Percentiles rank a stretch among this genome's conserved stretches.
These are phyloP conservation scores for Brachylomia viminalis DNA, from an alignment of 2,888 invertebrate genomes.

Conservation along the genomic window DNA sequence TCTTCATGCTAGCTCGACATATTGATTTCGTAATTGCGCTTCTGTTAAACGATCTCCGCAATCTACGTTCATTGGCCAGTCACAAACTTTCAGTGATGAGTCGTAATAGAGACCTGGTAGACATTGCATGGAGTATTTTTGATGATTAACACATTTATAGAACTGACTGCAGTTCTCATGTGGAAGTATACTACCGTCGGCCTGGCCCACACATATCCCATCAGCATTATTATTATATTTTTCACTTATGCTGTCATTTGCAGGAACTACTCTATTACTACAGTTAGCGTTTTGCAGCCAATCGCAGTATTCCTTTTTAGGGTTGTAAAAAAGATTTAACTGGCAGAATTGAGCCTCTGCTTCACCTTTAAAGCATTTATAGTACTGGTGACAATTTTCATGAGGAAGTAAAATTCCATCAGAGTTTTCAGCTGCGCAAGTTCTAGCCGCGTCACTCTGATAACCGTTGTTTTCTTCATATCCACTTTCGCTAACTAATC, in stretches of 20 bases:
- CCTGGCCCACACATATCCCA: constrained; percentile 65
- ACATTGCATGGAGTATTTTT: constrained; percentile 66
- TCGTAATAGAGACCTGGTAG: constrained; percentile 69
- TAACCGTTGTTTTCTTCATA: constrained; percentile 24
- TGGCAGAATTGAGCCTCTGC: constrained; percentile 65
- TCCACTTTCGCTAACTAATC: neutral
- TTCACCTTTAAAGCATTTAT: constrained; percentile 65
- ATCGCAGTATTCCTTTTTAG: constrained; percentile 66
- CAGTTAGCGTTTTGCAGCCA: constrained; percentile 69
- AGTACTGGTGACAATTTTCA: constrained; percentile 71
- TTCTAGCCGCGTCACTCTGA: constrained; percentile 65
- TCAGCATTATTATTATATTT: constrained; percentile 39
- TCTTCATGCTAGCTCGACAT: neutral
- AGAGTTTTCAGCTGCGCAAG: constrained; percentile 68
- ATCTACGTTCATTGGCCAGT: constrained; percentile 74
- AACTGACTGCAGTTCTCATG: constrained; percentile 76
- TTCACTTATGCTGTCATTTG: constrained; percentile 2
- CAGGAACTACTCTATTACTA: constrained; percentile 55
- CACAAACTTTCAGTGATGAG: constrained; percentile 67
- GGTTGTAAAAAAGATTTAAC: constrained; percentile 61
- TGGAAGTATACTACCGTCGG: constrained; percentile 70
- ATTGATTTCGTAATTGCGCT: constrained; percentile 21
- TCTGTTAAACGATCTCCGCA: constrained; percentile 68
- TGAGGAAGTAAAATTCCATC: constrained; percentile 67
- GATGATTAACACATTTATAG: constrained; percentile 71